These are phyloP conservation scores for Wasmannia auropunctata DNA, from an alignment of 1,140 invertebrate species.

Conservation along the genomic window DNA sequence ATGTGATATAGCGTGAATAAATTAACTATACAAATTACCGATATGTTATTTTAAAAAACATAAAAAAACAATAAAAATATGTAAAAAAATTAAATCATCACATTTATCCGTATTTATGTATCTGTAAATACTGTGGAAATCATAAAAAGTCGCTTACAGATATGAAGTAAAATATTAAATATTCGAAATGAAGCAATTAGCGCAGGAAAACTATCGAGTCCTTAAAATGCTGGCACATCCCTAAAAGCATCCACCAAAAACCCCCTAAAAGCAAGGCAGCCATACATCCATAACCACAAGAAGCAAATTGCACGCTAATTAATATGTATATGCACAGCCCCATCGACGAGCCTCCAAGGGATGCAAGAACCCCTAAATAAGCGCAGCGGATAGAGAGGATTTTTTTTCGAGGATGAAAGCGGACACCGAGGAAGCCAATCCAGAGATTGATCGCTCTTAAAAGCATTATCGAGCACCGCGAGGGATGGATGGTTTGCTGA, in stretches of 20 bases:
- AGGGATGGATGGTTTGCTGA: slow-evolving; percentile 50
- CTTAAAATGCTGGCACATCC: neutral
- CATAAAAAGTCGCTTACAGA: neutral
- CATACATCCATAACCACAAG: slow-evolving; percentile 44
- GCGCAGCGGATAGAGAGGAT: neutral
- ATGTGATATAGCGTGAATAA: neutral
- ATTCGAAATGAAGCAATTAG: neutral
- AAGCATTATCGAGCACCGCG: slow-evolving; percentile 60
- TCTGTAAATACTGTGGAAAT: neutral
- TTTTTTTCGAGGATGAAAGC: slow-evolving; percentile 57
- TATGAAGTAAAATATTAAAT: slow-evolving; percentile 9
- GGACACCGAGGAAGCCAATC: slow-evolving; percentile 68
- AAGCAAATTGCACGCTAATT: slow-evolving; percentile 34
- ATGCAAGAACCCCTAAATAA: slow-evolving; percentile 42
- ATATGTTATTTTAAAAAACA: neutral
- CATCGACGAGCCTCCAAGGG: slow-evolving; percentile 8
- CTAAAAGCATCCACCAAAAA: slow-evolving; percentile 18
- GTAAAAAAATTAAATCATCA: neutral
- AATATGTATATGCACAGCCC: slow-evolving; percentile 22
- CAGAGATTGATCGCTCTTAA: slow-evolving; percentile 65
- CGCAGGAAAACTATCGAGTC: neutral
- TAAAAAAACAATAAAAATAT: neutral
- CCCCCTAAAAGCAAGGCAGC: slow-evolving; percentile 17
- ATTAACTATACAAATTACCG: neutral
- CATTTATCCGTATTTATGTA: neutral